Percentiles rank a stretch among this genome's conserved stretches.
phyloP scores from a whole-genome alignment of 2,888 invertebrate genomes.

The Hydriomena furcata region DNA sequence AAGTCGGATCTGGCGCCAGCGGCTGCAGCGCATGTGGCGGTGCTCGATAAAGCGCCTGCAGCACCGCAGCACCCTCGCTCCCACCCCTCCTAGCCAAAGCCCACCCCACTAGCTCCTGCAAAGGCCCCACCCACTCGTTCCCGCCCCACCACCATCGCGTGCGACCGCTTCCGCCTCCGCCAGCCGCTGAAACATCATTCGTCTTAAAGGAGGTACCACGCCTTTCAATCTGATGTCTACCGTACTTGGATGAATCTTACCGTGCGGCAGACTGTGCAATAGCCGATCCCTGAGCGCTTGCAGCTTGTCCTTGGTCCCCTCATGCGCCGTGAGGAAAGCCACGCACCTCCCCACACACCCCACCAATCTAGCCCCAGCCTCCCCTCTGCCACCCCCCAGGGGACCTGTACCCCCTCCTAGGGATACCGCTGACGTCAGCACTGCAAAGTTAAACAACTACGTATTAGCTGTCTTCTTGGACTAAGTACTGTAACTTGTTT shows the following conservation, averaged over 20 bases:
- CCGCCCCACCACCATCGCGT: conserved; percentile 45
- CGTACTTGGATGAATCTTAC: too few species aligned
- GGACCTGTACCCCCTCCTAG: conserved; percentile 49
- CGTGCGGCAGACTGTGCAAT: conserved; percentile 65
- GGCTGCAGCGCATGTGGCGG: conserved; percentile 55
- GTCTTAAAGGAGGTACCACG: too few species aligned
- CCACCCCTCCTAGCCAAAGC: conserved; percentile 49
- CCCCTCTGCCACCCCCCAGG: conserved; percentile 54
- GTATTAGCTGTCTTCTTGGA: too few species aligned
- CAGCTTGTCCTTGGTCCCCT: conserved; percentile 56
- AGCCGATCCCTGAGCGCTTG: conserved; percentile 73
- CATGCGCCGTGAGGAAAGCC: conserved; percentile 64
- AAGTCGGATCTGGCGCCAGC: conserved; percentile 59
- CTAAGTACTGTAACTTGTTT: too few species aligned
- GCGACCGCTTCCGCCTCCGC: conserved; percentile 45
- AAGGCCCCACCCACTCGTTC: conserved; percentile 57
- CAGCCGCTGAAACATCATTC: conserved; percentile 50
- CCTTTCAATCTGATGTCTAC: too few species aligned
- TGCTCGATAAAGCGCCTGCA: conserved; percentile 65
- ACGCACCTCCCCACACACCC: conserved; percentile 76
- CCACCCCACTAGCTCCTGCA: conserved; percentile 72
- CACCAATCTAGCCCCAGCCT: conserved; percentile 79
- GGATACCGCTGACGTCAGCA: conserved; percentile 63
- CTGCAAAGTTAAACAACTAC: conserved; percentile 41
- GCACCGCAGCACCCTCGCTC: conserved; percentile 53